Percentiles rank a stretch among this genome's conserved stretches.
Conservation (phyloP, 2,888 invertebrate genomes). For the Agrotis exclamationis region DNA sequence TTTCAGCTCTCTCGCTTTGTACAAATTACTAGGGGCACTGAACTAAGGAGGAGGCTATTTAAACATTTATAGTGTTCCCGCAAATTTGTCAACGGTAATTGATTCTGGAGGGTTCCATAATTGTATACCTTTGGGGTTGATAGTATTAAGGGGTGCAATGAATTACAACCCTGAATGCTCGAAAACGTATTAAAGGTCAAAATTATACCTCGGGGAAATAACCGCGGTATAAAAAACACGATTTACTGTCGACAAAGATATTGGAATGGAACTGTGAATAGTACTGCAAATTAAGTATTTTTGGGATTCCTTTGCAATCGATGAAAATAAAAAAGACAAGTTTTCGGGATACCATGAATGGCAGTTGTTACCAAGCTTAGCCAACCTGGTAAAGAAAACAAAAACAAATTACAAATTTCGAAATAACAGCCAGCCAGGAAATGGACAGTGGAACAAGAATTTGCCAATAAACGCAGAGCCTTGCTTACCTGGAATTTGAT, state of each 20-base stretch:
- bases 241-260: conserved; percentile 7
- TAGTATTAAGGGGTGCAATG: conserved; percentile 21
- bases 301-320: background rate
- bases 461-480: background rate
- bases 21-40: conserved; percentile 7
- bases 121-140: conserved; percentile 45
- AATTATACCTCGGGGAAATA: conserved; percentile 39
- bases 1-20: background rate
- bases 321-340: background rate
- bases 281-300: background rate
- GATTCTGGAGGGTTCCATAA: conserved; percentile 55
- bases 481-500: background rate
- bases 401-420: background rate
- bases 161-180: conserved; percentile 34
- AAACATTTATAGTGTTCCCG: conserved; percentile 50
- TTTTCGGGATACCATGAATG: background rate
- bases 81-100: conserved; percentile 57
- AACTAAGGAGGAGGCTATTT: conserved; percentile 8
- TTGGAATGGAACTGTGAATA: background rate
- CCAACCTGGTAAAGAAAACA: background rate
- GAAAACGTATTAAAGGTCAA: conserved; percentile 16
- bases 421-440: background rate
- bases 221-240: background rate
- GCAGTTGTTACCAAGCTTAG: background rate
- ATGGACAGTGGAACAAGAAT: conserved; percentile 5